Evolutionary conservation across 2,113 vertebrate species (phyloP).

Genomic region (Cyprinodon brontotheroides): DNA sequence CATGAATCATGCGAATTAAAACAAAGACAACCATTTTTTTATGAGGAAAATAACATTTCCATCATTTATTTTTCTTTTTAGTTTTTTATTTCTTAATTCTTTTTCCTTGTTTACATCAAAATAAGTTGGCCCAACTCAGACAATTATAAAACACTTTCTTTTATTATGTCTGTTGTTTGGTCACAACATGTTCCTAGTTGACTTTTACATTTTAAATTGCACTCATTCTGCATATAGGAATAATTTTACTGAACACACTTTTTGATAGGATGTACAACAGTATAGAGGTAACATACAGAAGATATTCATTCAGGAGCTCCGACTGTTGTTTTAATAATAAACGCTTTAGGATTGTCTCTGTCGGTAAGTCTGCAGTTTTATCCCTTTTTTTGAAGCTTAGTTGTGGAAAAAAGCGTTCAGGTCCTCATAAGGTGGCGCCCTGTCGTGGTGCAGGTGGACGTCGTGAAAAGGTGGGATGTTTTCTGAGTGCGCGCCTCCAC

Average conservation of each 20-base stretch:
- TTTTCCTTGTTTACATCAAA: conserved; percentile 9
- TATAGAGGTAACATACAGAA: conserved; percentile 70
- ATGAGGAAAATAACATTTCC: not conserved
- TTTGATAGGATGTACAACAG: conserved; percentile 66
- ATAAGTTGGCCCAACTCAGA: conserved; percentile 59
- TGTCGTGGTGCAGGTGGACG: conserved; percentile 91
- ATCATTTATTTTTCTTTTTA: not conserved
- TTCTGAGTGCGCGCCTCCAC: conserved; percentile 88
- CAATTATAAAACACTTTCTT: conserved; percentile 67
- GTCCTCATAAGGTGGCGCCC: conserved; percentile 93
- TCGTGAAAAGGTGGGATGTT: conserved; percentile 94
- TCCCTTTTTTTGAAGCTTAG: conserved; percentile 58
- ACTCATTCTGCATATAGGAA: conserved; percentile 71
- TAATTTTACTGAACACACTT: conserved; percentile 63
- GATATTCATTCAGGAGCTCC: conserved; percentile 36
- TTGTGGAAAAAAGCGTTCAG: conserved; percentile 98
- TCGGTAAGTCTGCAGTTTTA: conserved; percentile 26
- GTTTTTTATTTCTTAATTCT: not conserved
- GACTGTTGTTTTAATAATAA: conserved; percentile 39
- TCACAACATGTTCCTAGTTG: conserved; percentile 64
- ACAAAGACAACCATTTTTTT: not conserved
- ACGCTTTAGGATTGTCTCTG: conserved; percentile 53
- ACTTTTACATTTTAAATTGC: conserved; percentile 68
- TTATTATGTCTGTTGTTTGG: conserved; percentile 65
- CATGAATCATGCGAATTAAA: not conserved